Conservation (phyloP, 2,888 invertebrate species). For the Isotomurus palustris region DNA sequence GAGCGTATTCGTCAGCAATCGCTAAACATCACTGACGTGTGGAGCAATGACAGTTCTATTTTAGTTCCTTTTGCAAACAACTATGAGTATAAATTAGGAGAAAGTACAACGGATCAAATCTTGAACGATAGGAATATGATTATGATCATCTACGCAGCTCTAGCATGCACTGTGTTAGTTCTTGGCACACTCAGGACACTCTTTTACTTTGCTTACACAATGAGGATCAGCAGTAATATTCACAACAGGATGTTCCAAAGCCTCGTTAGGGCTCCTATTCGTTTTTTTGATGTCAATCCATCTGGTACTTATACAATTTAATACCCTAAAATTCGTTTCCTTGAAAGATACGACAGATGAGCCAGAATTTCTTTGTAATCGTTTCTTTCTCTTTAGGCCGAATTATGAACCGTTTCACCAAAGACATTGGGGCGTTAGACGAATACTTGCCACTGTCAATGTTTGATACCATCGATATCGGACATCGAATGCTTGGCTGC, state of each 20-base stretch:
- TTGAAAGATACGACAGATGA: constrained; percentile 1
- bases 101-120: too few species aligned
- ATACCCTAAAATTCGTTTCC: neutral
- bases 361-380: constrained; percentile 3
- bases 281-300: constrained; percentile 45
- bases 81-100: constrained; percentile 24
- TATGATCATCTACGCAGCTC: constrained; percentile 49
- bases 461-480: constrained; percentile 57
- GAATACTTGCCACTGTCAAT: constrained; percentile 65
- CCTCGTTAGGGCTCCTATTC: constrained; percentile 52
- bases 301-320: constrained; percentile 41
- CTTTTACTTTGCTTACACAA: constrained; percentile 50
- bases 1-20: neutral
- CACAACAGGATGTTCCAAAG: constrained; percentile 54
- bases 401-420: constrained; percentile 77
- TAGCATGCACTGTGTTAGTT: constrained; percentile 47
- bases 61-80: neutral
- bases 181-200: constrained; percentile 51
- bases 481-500: constrained; percentile 51
- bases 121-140: too few species aligned
- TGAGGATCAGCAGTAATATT: constrained; percentile 51
- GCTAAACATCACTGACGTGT: neutral
- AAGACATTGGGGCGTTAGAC: constrained; percentile 75
- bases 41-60: constrained; percentile 2
- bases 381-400: constrained; percentile 65